phyloP scores from a whole-genome alignment of 2,797 vertebrate genomes.

The Glyptemys insculpta region DNA sequence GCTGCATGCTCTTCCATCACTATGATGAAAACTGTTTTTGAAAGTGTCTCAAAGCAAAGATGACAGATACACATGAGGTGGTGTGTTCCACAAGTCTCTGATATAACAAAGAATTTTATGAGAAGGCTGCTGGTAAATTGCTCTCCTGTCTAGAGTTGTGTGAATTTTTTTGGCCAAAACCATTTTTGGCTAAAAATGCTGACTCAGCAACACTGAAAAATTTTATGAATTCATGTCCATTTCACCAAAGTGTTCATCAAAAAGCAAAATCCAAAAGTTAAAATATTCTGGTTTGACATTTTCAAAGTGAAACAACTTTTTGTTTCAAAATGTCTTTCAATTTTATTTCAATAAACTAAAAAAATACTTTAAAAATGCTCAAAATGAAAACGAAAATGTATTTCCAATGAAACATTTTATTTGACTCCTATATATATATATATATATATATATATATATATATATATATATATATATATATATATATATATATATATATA shows the following conservation, averaged over 20 bases:
- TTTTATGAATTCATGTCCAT: background rate
- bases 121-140: background rate
- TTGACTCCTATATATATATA: too few species aligned
- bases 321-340: background rate
- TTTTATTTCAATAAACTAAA: background rate
- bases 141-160: background rate
- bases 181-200: background rate
- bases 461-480: too few species aligned
- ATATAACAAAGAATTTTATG: background rate
- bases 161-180: background rate
- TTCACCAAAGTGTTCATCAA: background rate
- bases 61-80: background rate
- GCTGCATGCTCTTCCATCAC: background rate
- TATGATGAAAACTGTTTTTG: constrained; percentile 14
- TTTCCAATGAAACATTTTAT: too few species aligned
- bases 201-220: background rate
- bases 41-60: background rate
- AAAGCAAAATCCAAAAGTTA: background rate
- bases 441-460: too few species aligned
- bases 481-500: too few species aligned
- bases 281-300: background rate
- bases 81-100: background rate
- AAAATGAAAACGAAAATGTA: background rate
- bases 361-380: too few species aligned
- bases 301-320: background rate